These are phyloP conservation scores for Pterophyllum scalare DNA, from an alignment of 2,113 vertebrate species.

Conservation along the genomic window DNA sequence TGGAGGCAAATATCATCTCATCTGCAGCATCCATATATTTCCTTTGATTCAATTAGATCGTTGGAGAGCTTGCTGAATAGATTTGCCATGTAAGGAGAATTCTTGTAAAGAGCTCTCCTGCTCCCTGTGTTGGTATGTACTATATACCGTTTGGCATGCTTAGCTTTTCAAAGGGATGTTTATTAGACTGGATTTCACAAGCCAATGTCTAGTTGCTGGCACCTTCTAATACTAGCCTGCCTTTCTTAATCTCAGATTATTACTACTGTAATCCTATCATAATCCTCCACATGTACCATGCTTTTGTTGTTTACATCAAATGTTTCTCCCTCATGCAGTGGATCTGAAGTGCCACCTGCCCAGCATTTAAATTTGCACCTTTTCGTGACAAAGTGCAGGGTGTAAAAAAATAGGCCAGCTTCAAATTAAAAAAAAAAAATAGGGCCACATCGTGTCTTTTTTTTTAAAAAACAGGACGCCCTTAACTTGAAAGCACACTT, in stretches of 20 bases:
- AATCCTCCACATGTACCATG: constrained; percentile 65
- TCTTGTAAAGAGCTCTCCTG: constrained; percentile 4
- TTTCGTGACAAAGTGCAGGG: constrained; percentile 26
- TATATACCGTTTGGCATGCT: neutral
- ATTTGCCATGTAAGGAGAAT: constrained; percentile 42
- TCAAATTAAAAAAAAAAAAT: no score
- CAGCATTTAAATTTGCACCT: constrained; percentile 37
- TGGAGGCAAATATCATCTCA: constrained; percentile 53
- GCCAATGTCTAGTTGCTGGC: constrained; percentile 21
- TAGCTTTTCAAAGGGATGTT: constrained; percentile 22
- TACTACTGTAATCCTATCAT: constrained; percentile 69
- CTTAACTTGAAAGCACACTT: constrained; percentile 42
- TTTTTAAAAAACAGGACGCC: constrained; percentile 14
- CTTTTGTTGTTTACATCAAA: constrained; percentile 75
- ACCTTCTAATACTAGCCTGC: constrained; percentile 55
- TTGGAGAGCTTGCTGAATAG: constrained; percentile 40
- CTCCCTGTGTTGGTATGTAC: constrained; percentile 8
- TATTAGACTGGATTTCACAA: constrained; percentile 17
- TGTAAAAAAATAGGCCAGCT: constrained; percentile 57
- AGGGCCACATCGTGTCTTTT: constrained; percentile 27
- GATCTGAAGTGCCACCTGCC: constrained; percentile 25
- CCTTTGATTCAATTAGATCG: constrained; percentile 56
- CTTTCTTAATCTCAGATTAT: constrained; percentile 76
- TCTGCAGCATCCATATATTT: constrained; percentile 52
- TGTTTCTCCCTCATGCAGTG: constrained; percentile 41